Evolutionary conservation across 1,140 invertebrate species (phyloP).

Genomic region (Zeugodacus cucurbitae): DNA sequence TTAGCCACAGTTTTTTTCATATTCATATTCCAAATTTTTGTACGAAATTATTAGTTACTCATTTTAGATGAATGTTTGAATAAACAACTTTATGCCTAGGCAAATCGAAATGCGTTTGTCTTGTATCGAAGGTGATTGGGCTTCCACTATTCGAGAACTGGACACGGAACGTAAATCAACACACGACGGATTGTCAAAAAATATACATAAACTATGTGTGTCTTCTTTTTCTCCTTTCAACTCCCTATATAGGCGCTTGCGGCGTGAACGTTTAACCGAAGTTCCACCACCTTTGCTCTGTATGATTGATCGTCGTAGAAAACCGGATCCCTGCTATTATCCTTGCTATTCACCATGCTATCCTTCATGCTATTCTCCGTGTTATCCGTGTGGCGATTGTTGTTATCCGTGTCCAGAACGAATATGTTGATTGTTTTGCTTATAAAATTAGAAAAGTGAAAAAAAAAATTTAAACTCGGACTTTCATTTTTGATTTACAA

Average conservation of each 20-base stretch:
- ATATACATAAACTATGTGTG: neutral
- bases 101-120: neutral
- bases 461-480: conserved; percentile 16
- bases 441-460: conserved; percentile 5
- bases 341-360: conserved; percentile 6
- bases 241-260: neutral
- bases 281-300: conserved; percentile 41
- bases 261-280: neutral
- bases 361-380: neutral
- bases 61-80: neutral
- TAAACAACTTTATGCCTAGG: neutral
- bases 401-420: conserved; percentile 28
- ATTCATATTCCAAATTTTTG: neutral
- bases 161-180: conserved; percentile 30
- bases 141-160: conserved; percentile 37
- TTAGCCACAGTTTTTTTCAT: neutral
- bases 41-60: neutral
- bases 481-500: neutral
- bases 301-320: conserved; percentile 43
- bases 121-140: neutral
- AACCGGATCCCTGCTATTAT: conserved; percentile 41
- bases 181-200: neutral
- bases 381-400: conserved; percentile 29
- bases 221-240: neutral
- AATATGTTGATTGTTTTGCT: conserved; percentile 40